Conservation (phyloP, 2,797 vertebrate species). For the Gallinago stenura region DNA sequence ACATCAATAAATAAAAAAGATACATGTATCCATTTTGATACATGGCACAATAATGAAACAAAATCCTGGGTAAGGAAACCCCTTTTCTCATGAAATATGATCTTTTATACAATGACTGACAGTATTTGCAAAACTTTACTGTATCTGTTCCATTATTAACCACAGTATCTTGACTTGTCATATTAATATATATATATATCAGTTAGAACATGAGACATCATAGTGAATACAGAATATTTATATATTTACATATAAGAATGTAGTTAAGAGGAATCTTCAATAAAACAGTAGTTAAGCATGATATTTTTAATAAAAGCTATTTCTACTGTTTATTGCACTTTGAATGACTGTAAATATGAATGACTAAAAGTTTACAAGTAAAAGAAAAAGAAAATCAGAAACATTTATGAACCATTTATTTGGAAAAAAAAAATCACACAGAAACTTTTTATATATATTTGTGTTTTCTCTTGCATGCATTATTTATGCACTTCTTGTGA, state of each 20-base stretch:
- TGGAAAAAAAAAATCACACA: slow-evolving; percentile 27
- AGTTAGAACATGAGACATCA: slow-evolving; percentile 17
- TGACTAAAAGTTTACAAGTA: slow-evolving; percentile 71
- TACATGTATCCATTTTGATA: not conserved
- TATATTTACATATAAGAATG: slow-evolving; percentile 50
- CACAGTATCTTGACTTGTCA: slow-evolving; percentile 69
- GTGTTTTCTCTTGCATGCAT: slow-evolving; percentile 78
- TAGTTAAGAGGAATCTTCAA: slow-evolving; percentile 45
- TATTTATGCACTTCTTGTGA: slow-evolving; percentile 63
- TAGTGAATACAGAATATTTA: not conserved
- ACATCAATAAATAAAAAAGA: not conserved
- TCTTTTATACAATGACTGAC: slow-evolving; percentile 32
- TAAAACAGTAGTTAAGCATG: slow-evolving; percentile 60
- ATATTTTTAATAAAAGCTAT: slow-evolving; percentile 52
- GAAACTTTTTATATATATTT: not conserved
- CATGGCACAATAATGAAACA: slow-evolving; percentile 18
- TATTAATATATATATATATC: not conserved
- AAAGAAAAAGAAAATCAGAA: slow-evolving; percentile 28
- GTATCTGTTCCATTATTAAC: slow-evolving; percentile 68
- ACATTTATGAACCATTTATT: slow-evolving; percentile 53
- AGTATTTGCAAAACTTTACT: slow-evolving; percentile 49
- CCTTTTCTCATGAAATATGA: not conserved
- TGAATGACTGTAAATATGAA: slow-evolving; percentile 70
- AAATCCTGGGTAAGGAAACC: not conserved
- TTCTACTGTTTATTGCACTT: slow-evolving; percentile 71